Conservation (phyloP, 53 echinoderm and acorn worm species). For the Echinometra lucunter region DNA sequence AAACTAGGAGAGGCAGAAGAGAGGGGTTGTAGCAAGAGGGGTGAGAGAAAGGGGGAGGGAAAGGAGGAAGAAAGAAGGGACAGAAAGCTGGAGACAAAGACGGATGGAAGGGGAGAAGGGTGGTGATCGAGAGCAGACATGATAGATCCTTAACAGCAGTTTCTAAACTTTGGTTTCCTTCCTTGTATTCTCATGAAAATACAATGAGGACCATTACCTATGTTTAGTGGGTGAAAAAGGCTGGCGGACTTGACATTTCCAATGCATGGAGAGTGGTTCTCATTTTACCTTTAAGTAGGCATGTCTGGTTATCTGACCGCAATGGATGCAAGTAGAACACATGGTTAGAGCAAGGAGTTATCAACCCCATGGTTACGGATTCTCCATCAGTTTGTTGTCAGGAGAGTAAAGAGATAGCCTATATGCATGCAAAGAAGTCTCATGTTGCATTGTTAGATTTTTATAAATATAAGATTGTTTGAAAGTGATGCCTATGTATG, state of each 20-base stretch:
- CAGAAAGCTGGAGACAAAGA: neutral
- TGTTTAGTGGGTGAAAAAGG: conserved; percentile 43
- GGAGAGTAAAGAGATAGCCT: neutral
- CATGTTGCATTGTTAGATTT: neutral
- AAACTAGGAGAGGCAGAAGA: neutral
- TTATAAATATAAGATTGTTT: neutral
- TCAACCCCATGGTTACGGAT: neutral
- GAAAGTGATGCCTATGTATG: neutral
- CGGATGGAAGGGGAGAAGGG: neutral
- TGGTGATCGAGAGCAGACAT: neutral
- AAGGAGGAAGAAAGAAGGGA: neutral
- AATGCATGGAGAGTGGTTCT: conserved; percentile 13
- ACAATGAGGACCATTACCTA: conserved; percentile 28
- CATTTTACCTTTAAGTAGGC: conserved; percentile 55
- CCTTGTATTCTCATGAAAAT: conserved; percentile 33
- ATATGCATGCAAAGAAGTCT: conserved; percentile 1
- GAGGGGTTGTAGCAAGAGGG: no score
- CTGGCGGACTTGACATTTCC: conserved; percentile 46
- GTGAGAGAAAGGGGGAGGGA: neutral
- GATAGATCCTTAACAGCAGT: conserved; percentile 25
- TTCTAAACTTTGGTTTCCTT: conserved; percentile 21
- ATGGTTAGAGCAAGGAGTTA: neutral
- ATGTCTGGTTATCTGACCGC: conserved; percentile 51
- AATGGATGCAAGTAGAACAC: conserved; percentile 42
- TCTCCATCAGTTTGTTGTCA: neutral